Conservation (phyloP, 2,113 vertebrate species). For the Capricornis sumatraensis region DNA sequence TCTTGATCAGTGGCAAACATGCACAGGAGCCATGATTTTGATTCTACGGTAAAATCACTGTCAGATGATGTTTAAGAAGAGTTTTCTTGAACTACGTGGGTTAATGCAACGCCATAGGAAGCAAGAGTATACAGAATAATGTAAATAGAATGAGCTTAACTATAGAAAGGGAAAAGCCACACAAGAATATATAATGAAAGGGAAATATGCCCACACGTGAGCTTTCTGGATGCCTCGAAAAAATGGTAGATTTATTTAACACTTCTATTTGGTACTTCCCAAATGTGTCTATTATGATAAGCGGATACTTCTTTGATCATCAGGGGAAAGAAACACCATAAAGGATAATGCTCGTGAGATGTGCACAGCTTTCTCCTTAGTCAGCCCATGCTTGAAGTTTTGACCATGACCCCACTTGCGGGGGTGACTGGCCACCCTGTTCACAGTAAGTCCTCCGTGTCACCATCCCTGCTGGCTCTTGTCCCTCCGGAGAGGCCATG, state of each 20-base stretch:
- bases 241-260: background rate
- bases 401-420: background rate
- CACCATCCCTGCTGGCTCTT: background rate
- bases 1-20: background rate
- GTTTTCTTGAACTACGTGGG: background rate
- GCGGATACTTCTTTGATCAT: background rate
- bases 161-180: background rate
- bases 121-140: background rate
- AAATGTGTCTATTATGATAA: background rate
- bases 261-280: background rate
- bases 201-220: background rate
- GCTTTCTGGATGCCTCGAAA: background rate
- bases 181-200: background rate
- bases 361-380: background rate
- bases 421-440: background rate
- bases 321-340: background rate
- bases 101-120: background rate
- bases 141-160: background rate
- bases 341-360: background rate
- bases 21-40: background rate
- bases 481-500: background rate
- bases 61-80: background rate
- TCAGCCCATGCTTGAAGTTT: background rate
- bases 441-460: fast-evolving
- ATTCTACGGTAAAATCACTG: background rate